A percentile compares a stretch with the other conserved stretches of the same genome.
These are phyloP conservation scores for Charaxes varanes DNA, from an alignment of 1,140 invertebrate genomes.

Conservation along the genomic window DNA sequence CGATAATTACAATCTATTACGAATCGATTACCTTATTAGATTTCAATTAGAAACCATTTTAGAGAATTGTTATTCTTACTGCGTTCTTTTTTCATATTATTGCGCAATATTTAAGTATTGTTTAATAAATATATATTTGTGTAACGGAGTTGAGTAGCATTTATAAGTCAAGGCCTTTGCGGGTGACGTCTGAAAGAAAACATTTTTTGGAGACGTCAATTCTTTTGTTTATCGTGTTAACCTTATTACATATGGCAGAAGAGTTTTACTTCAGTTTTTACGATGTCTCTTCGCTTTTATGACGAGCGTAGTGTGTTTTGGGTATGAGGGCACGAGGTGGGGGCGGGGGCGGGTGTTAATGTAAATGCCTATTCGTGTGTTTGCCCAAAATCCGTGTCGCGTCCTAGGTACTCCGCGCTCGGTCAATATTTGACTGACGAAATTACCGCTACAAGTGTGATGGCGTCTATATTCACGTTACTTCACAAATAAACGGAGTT, in stretches of 20 bases:
- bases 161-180: not conserved
- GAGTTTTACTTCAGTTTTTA: slow-evolving; percentile 30
- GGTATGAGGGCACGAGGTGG: slow-evolving; percentile 6
- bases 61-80: too few relatives aligned
- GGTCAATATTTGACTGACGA: slow-evolving; percentile 63
- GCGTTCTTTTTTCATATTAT: too few relatives aligned
- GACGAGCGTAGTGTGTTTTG: slow-evolving; percentile 15
- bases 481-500: slow-evolving; percentile 15
- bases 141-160: not conserved
- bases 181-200: too few relatives aligned
- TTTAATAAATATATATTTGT: too few relatives aligned
- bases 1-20: not conserved
- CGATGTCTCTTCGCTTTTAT: slow-evolving; percentile 29
- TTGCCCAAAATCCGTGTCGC: slow-evolving; percentile 67
- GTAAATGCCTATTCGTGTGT: slow-evolving; percentile 66
- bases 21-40: not conserved
- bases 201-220: too few relatives aligned
- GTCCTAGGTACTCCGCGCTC: slow-evolving; percentile 47
- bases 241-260: slow-evolving; percentile 22
- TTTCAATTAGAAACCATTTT: too few relatives aligned
- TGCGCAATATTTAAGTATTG: too few relatives aligned
- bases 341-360: slow-evolving; percentile 37
- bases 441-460: slow-evolving; percentile 67
- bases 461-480: slow-evolving; percentile 29
- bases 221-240: too few relatives aligned